A percentile compares a stretch with the other conserved stretches of the same genome.
These are phyloP conservation scores for Butorides virescens DNA, from an alignment of 2,113 vertebrate genomes.

Conservation along the genomic window DNA sequence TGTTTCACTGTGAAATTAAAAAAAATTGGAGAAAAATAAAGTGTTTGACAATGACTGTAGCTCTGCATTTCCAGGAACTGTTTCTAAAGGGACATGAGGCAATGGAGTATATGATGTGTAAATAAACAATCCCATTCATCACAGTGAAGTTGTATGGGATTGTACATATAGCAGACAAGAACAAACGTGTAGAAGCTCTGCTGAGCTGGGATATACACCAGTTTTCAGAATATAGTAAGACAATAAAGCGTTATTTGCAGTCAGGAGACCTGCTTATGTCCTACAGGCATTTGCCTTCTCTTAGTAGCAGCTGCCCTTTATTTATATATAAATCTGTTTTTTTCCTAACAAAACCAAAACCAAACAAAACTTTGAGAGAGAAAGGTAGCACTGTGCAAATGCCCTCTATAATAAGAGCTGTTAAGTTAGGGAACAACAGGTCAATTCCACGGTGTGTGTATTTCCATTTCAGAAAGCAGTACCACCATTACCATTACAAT, in stretches of 20 bases:
- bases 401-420: neutral
- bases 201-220: neutral
- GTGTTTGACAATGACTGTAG: neutral
- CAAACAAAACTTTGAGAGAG: neutral
- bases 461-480: neutral
- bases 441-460: neutral
- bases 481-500: rapidly evolving
- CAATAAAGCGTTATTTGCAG: neutral
- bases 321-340: neutral
- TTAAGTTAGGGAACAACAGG: neutral
- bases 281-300: neutral
- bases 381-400: neutral
- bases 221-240: neutral
- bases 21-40: slow-evolving; percentile 49
- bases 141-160: neutral
- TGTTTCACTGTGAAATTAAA: neutral
- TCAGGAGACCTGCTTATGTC: neutral
- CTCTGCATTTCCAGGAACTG: neutral
- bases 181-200: neutral
- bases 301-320: neutral
- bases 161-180: neutral
- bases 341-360: neutral
- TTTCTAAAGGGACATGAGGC: neutral
- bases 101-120: neutral
- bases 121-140: neutral